phyloP scores from a whole-genome alignment of 2,888 invertebrate species.

The Calameuta pallipes region DNA sequence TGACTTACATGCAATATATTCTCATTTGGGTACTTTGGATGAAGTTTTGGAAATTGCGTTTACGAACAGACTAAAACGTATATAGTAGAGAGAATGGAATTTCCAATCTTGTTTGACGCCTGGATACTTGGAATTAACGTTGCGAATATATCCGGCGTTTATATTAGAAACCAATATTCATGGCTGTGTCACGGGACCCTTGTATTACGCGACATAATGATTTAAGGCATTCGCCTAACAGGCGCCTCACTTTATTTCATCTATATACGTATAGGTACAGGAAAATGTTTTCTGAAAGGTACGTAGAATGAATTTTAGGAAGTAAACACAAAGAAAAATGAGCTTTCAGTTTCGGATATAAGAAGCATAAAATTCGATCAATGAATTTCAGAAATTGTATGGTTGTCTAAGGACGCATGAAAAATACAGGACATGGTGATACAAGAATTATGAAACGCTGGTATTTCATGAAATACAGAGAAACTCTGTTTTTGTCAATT shows the following conservation, averaged over 20 bases:
- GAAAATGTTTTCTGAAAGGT: not conserved
- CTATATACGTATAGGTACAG: not conserved
- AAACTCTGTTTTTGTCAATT: not conserved
- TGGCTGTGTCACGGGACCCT: constrained; percentile 9
- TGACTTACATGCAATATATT: not conserved
- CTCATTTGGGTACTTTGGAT: not conserved
- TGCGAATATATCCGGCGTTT: constrained; percentile 25
- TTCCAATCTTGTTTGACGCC: constrained; percentile 30
- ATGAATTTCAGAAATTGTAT: not conserved
- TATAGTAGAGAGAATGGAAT: constrained; percentile 22
- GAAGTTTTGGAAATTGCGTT: not conserved
- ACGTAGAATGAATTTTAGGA: not conserved
- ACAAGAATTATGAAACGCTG: not conserved
- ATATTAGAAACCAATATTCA: constrained; percentile 46
- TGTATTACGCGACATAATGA: not conserved
- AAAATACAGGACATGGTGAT: not conserved
- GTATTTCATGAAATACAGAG: not conserved
- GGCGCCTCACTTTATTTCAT: not conserved
- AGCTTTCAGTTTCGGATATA: not conserved
- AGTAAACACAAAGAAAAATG: not conserved
- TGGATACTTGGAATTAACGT: constrained; percentile 36
- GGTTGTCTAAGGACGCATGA: not conserved
- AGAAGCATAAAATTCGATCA: not conserved
- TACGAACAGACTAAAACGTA: not conserved
- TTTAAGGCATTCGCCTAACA: not conserved